Percentiles rank a stretch among this genome's conserved stretches.
Conservation (phyloP, 2,113 vertebrate species). For the Heterotis niloticus region DNA sequence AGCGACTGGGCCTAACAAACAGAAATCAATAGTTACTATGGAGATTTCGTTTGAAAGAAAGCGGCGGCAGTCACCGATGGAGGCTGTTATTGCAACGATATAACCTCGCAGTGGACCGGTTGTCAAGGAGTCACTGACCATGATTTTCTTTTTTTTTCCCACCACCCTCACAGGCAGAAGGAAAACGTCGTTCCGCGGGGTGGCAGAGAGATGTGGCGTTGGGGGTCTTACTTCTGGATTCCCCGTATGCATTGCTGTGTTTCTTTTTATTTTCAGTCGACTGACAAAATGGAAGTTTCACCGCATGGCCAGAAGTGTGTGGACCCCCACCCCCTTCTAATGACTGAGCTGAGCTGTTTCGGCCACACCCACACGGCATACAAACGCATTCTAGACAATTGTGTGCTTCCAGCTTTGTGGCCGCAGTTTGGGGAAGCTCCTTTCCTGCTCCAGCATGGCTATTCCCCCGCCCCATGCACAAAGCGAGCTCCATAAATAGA, state of each 20-base stretch:
- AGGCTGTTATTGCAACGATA: slow-evolving; percentile 61
- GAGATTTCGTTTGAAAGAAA: slow-evolving; percentile 57
- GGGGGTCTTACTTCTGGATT: not conserved
- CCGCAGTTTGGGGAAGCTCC: too few species aligned
- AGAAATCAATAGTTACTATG: slow-evolving; percentile 62
- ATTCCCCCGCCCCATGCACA: too few species aligned
- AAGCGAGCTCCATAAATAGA: too few species aligned
- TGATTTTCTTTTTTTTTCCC: not conserved
- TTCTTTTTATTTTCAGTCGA: not conserved
- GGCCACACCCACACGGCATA: too few species aligned
- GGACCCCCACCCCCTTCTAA: too few species aligned
- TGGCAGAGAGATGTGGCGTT: not conserved
- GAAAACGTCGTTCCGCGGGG: slow-evolving; percentile 27
- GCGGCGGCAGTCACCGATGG: slow-evolving; percentile 43
- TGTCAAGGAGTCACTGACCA: slow-evolving; percentile 63
- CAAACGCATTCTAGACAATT: too few species aligned
- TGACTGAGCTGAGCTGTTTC: too few species aligned
- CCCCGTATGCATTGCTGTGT: not conserved
- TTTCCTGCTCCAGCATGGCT: too few species aligned
- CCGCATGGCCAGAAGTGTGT: too few species aligned
- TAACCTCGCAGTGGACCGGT: slow-evolving; percentile 52
- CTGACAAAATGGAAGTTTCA: not conserved
- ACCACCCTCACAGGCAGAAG: not conserved
- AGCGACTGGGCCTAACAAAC: slow-evolving; percentile 51
- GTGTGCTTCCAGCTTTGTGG: too few species aligned